phyloP scores from a whole-genome alignment of 2,888 invertebrate genomes.

The Drosophila kuntzei region DNA sequence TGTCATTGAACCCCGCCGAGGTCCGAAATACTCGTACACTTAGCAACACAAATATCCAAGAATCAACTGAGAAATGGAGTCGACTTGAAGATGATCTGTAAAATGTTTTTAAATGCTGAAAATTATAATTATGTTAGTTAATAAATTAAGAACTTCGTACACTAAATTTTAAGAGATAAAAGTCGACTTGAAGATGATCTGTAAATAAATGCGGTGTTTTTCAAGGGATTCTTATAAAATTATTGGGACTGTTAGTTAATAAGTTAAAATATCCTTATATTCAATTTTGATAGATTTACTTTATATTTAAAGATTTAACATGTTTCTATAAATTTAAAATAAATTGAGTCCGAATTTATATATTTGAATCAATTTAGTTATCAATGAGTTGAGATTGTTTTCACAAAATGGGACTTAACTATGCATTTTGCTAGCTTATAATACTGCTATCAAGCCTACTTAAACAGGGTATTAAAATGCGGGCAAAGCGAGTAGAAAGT shows the following conservation, averaged over 20 bases:
- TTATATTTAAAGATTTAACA: too few relatives aligned
- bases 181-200: too few relatives aligned
- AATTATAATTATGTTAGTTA: too few relatives aligned
- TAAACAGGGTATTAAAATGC: conserved; percentile 51
- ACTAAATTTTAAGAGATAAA: too few relatives aligned
- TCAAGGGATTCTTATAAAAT: not conserved
- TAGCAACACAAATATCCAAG: conserved; percentile 63
- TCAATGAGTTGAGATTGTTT: too few relatives aligned
- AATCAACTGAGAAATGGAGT: too few relatives aligned
- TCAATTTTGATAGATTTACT: not conserved
- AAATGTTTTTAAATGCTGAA: too few relatives aligned
- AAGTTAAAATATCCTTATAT: not conserved
- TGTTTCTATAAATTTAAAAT: too few relatives aligned
- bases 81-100: not conserved
- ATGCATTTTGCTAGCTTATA: not conserved
- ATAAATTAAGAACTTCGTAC: too few relatives aligned
- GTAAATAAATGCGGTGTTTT: not conserved
- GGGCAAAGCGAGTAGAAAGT: conserved; percentile 23
- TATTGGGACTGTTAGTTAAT: not conserved
- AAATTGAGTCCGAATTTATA: too few relatives aligned
- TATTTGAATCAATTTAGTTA: too few relatives aligned
- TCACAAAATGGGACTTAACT: too few relatives aligned
- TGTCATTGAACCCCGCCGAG: conserved; percentile 75
- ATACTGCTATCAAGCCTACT: not conserved
- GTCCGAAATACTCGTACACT: conserved; percentile 59